phyloP scores from a whole-genome alignment of 2,797 vertebrate genomes.

The Gobio occitaniae region DNA sequence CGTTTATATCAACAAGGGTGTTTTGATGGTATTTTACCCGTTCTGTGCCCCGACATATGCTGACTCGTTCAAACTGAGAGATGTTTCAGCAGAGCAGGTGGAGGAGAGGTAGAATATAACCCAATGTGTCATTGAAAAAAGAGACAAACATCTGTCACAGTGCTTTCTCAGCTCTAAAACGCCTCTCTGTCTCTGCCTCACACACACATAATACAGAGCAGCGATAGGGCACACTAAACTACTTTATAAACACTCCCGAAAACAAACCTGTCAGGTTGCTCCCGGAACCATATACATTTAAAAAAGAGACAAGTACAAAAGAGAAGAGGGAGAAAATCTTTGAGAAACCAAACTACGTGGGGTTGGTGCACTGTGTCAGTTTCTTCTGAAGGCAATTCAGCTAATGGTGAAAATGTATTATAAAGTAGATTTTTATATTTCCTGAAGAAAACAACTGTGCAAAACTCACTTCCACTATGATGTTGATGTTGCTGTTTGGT shows the following conservation, averaged over 20 bases:
- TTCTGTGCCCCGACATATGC: constrained; percentile 8
- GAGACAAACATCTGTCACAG: constrained; percentile 51
- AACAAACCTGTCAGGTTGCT: constrained; percentile 36
- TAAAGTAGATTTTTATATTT: background rate
- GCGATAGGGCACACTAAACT: constrained; percentile 29
- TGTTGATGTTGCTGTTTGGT: background rate
- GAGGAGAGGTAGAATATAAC: constrained; percentile 28
- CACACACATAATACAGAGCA: constrained; percentile 3
- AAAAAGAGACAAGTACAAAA: background rate
- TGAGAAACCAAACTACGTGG: background rate
- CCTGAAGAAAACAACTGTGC: background rate
- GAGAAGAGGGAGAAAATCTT: background rate
- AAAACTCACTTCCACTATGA: background rate
- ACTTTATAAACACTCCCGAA: constrained; percentile 34
- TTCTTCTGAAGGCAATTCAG: background rate
- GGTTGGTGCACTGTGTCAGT: background rate
- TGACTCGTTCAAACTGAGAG: constrained; percentile 26
- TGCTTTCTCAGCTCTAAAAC: constrained; percentile 43
- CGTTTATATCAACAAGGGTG: constrained; percentile 3
- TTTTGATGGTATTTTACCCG: constrained; percentile 16
- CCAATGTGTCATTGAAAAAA: constrained; percentile 27
- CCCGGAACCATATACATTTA: background rate
- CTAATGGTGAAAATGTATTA: background rate
- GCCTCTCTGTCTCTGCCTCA: background rate
- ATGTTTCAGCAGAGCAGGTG: constrained; percentile 27